Conservation (phyloP, 2,113 vertebrate genomes). For the Bungarus multicinctus region DNA sequence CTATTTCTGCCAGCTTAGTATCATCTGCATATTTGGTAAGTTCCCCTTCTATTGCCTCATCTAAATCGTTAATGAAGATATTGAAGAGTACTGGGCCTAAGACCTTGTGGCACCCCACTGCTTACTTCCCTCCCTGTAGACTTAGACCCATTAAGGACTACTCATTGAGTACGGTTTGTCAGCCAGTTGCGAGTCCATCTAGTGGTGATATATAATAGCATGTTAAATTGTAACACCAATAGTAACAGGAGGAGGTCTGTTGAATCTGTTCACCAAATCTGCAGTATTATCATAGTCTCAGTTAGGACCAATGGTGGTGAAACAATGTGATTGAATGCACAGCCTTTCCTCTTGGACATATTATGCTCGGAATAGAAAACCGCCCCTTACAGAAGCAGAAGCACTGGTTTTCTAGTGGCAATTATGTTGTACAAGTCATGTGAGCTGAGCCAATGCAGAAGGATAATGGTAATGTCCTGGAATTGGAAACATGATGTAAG, state of each 20-base stretch:
- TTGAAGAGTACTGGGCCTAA: no score
- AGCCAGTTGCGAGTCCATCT: no score
- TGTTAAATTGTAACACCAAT: background rate
- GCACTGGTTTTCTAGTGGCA: background rate
- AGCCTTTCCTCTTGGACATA: background rate
- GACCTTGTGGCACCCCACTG: no score
- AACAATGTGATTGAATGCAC: background rate
- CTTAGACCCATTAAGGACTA: no score
- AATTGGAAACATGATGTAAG: constrained; percentile 19
- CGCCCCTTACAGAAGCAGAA: background rate
- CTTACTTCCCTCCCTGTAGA: no score
- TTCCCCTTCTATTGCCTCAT: no score
- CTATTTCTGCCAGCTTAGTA: no score
- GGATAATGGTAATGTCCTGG: background rate
- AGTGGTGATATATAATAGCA: background rate
- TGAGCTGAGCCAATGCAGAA: background rate
- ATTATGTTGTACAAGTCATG: background rate
- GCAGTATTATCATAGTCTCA: background rate
- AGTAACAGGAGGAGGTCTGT: background rate
- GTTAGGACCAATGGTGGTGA: background rate
- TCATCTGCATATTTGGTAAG: no score
- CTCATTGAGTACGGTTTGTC: no score
- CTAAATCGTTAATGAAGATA: no score
- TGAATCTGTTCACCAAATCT: background rate
- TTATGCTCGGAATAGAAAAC: background rate